A percentile compares a stretch with the other conserved stretches of the same genome.
phyloP scores from a whole-genome alignment of 2,888 invertebrate species.

The Calliphora vomitoria region DNA sequence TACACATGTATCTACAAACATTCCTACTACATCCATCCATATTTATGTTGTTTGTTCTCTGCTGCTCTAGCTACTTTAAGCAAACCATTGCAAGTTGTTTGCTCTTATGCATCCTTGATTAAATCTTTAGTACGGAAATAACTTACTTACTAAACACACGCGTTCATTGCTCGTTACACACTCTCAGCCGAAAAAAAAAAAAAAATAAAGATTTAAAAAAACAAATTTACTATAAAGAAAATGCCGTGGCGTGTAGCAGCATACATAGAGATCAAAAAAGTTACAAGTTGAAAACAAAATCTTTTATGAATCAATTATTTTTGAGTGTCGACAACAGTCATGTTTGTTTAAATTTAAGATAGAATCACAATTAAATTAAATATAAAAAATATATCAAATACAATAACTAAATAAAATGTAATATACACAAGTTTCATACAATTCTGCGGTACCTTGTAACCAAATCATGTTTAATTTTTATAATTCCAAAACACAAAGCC shows the following conservation, averaged over 20 bases:
- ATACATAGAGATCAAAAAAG: slow-evolving; percentile 15
- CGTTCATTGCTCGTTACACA: slow-evolving; percentile 53
- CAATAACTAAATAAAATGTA: neutral
- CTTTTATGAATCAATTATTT: slow-evolving; percentile 32
- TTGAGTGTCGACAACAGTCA: neutral
- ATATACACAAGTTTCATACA: too few species aligned
- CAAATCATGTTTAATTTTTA: neutral
- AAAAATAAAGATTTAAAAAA: neutral
- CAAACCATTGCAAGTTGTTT: slow-evolving; percentile 73
- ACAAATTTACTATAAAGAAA: neutral
- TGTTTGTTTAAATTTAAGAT: neutral
- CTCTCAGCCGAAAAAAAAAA: slow-evolving; percentile 19
- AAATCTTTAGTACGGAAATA: slow-evolving; percentile 70
- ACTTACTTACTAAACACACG: slow-evolving; percentile 67
- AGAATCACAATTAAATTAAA: neutral
- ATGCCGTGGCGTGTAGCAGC: slow-evolving; percentile 7
- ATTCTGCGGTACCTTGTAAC: neutral
- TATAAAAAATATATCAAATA: slow-evolving; percentile 13
- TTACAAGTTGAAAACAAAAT: slow-evolving; percentile 18
- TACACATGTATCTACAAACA: neutral
- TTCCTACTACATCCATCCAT: slow-evolving; percentile 2
- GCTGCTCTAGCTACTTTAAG: slow-evolving; percentile 73
- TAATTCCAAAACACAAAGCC: neutral
- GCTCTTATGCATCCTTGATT: slow-evolving; percentile 73
- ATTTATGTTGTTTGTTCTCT: slow-evolving; percentile 69